Conservation (phyloP, 2,797 vertebrate species). For the Otolemur crassicaudatus region DNA sequence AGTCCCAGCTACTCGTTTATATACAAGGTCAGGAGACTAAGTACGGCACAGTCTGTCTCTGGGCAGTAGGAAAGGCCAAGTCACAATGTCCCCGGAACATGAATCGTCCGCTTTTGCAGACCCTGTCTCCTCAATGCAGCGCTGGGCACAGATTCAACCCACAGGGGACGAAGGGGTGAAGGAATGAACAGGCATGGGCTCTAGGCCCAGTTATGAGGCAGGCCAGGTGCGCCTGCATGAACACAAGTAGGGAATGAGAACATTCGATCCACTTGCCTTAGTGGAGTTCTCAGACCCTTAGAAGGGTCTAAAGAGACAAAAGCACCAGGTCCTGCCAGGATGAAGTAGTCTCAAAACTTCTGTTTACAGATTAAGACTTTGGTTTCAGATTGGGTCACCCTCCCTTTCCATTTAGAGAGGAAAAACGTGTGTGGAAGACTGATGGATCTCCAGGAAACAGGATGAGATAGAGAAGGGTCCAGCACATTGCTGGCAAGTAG, state of each 20-base stretch:
- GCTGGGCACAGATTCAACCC: not conserved
- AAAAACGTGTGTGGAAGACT: not conserved
- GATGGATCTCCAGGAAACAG: not conserved
- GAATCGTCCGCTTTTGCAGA: not conserved
- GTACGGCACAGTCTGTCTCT: not conserved
- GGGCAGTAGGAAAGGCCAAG: not conserved
- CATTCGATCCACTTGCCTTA: not conserved
- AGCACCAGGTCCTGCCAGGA: not conserved
- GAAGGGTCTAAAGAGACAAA: not conserved
- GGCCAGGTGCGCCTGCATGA: not conserved
- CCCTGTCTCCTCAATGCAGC: not conserved
- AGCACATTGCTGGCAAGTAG: not conserved
- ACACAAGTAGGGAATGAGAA: not conserved
- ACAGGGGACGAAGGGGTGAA: not conserved
- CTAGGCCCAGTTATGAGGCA: not conserved
- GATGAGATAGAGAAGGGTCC: not conserved
- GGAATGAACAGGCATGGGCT: not conserved
- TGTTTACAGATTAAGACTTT: not conserved
- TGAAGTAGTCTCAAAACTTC: not conserved
- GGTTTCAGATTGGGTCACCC: not conserved
- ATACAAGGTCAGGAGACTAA: not conserved
- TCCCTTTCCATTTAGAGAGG: not conserved
- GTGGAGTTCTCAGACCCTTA: not conserved
- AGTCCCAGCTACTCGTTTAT: too few species aligned
- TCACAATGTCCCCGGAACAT: not conserved